These are phyloP conservation scores for Paragorgia papillata DNA, from an alignment of 92 coral and sea anemone genomes.

Conservation along the genomic window DNA sequence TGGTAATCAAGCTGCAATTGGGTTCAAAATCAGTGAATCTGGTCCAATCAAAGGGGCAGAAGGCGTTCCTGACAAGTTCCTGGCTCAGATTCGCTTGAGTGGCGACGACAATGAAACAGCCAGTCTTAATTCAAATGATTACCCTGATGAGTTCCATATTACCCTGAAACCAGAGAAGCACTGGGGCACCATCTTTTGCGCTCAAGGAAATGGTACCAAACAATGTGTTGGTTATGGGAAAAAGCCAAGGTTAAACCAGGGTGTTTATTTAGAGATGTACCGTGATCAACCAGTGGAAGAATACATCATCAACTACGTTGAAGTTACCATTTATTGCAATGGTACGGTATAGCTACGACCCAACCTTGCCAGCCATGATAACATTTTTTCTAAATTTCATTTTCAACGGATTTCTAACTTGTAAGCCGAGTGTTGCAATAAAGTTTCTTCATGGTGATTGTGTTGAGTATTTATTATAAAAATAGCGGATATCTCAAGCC, in stretches of 20 bases:
- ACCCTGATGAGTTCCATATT: conserved; percentile 26
- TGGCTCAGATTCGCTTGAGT: conserved; percentile 1
- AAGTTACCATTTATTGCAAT: conserved; percentile 8
- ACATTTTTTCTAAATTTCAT: too few species aligned
- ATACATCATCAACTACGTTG: conserved; percentile 39
- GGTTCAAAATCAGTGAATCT: conserved; percentile 30
- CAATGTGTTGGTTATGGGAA: conserved; percentile 17
- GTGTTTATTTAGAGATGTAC: conserved; percentile 14
- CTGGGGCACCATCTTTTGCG: conserved; percentile 28
- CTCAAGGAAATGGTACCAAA: conserved; percentile 34
- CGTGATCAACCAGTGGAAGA: conserved; percentile 24
- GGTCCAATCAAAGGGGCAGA: conserved; percentile 36
- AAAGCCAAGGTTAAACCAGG: background rate
- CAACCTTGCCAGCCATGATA: background rate
- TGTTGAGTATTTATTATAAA: too few species aligned
- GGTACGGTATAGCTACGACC: background rate
- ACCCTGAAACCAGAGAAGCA: conserved; percentile 11
- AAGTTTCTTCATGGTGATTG: too few species aligned
- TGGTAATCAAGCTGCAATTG: background rate
- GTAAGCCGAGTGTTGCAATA: too few species aligned
- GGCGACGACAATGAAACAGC: conserved; percentile 32
- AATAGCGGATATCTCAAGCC: too few species aligned
- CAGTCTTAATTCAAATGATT: background rate
- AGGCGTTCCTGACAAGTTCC: background rate
- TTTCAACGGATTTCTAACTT: too few species aligned